A percentile compares a stretch with the other conserved stretches of the same genome.
These are phyloP conservation scores for Plebejus argus DNA, from an alignment of 2,888 invertebrate genomes.

Conservation along the genomic window DNA sequence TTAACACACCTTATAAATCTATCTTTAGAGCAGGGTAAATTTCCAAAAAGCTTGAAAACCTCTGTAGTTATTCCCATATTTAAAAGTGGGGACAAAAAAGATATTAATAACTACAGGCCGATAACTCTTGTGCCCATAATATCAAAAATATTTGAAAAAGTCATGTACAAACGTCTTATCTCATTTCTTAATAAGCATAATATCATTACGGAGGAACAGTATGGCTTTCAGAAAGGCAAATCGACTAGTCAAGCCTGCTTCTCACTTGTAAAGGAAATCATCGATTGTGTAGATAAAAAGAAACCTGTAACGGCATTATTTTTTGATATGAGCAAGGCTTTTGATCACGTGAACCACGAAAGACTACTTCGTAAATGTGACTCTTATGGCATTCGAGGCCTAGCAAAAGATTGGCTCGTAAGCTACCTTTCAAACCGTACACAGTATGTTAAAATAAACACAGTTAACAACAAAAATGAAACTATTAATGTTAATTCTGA, in stretches of 20 bases:
- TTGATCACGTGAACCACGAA: constrained; percentile 3
- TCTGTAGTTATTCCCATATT: too few relatives aligned
- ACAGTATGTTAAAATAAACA: too few relatives aligned
- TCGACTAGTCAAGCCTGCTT: not conserved
- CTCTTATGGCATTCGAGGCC: too few relatives aligned
- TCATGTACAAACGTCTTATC: not conserved
- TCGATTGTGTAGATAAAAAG: not conserved
- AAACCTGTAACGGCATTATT: constrained; percentile 7
- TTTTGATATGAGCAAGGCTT: constrained; percentile 18
- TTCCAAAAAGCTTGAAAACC: too few relatives aligned
- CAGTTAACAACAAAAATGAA: too few relatives aligned
- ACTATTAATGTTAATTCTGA: too few relatives aligned
- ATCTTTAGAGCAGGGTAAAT: too few relatives aligned
- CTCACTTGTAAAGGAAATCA: not conserved
- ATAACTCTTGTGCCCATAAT: not conserved
- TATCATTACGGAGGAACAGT: constrained; percentile 4
- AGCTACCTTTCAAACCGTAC: too few relatives aligned
- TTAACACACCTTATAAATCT: too few relatives aligned
- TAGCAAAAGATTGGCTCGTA: too few relatives aligned
- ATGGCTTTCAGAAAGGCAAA: constrained; percentile 18
- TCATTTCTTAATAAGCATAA: not conserved
- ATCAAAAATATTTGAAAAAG: not conserved
- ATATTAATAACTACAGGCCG: too few relatives aligned
- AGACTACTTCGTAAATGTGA: not conserved
- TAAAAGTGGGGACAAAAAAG: too few relatives aligned